Evolutionary conservation across 2,797 vertebrate species (phyloP).

Genomic region (Tarsius wallacei): DNA sequence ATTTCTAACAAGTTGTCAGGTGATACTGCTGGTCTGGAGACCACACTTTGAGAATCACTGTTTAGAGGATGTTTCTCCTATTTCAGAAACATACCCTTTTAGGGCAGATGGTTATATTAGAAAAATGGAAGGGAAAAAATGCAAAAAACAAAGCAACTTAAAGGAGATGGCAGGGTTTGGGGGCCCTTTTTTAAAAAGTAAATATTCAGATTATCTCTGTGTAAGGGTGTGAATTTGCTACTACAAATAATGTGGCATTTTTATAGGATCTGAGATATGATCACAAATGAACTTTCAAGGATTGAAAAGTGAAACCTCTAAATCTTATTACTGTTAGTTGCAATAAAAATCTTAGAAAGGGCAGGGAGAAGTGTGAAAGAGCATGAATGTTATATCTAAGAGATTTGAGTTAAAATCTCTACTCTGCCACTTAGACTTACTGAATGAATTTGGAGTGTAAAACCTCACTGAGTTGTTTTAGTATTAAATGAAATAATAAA

Average conservation of each 20-base stretch:
- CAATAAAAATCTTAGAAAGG: slow-evolving; percentile 21
- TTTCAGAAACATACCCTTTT: slow-evolving; percentile 54
- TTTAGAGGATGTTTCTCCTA: slow-evolving; percentile 32
- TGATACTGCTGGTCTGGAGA: neutral
- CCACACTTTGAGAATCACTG: slow-evolving; percentile 37
- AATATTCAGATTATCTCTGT: slow-evolving; percentile 42
- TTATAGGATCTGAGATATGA: neutral
- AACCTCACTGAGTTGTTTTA: slow-evolving; percentile 2
- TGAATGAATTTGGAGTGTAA: neutral
- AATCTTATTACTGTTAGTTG: slow-evolving; percentile 6
- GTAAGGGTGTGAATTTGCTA: slow-evolving; percentile 30
- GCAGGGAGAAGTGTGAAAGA: neutral
- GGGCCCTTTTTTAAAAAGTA: neutral
- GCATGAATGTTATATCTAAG: neutral
- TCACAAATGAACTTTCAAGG: slow-evolving; percentile 35
- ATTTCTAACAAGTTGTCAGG: slow-evolving; percentile 22
- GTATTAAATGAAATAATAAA: slow-evolving; percentile 1
- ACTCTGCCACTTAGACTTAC: neutral
- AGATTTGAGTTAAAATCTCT: slow-evolving; percentile 40
- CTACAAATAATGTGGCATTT: slow-evolving; percentile 34
- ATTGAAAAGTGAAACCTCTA: slow-evolving; percentile 48
- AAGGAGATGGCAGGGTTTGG: slow-evolving; percentile 32
- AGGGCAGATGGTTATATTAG: slow-evolving; percentile 40
- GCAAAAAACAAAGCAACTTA: neutral
- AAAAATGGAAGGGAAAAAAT: neutral